phyloP scores from a whole-genome alignment of 1,140 invertebrate species.

The Atta texana region DNA sequence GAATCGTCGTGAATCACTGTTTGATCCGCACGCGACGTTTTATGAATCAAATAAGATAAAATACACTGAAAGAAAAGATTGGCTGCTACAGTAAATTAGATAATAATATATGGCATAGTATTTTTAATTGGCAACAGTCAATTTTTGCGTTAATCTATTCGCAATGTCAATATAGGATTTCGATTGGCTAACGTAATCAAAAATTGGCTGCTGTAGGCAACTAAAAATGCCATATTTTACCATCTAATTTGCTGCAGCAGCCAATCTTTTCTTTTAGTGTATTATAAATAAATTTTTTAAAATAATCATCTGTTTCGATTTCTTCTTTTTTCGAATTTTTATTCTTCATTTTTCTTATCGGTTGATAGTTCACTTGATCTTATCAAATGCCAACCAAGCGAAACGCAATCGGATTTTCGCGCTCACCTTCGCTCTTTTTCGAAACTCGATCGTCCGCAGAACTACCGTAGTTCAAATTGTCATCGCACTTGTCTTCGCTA shows the following conservation, averaged over 20 bases:
- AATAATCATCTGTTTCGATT: neutral
- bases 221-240: too few species aligned
- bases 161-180: too few species aligned
- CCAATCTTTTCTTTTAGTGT: too few species aligned
- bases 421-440: conserved; percentile 30
- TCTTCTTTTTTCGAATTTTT: conserved; percentile 21
- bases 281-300: neutral
- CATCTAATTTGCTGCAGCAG: too few species aligned
- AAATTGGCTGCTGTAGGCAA: too few species aligned
- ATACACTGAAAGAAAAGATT: too few species aligned
- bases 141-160: too few species aligned
- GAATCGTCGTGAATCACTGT: neutral
- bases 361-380: conserved; percentile 6
- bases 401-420: conserved; percentile 35
- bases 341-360: conserved; percentile 30
- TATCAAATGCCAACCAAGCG: conserved; percentile 42
- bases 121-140: too few species aligned
- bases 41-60: neutral
- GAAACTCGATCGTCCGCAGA: conserved; percentile 36
- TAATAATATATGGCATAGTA: too few species aligned
- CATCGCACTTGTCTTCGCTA: conserved; percentile 21
- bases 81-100: too few species aligned
- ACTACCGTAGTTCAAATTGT: conserved; percentile 51
- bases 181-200: too few species aligned
- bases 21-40: neutral